Base-by-base conservation (phyloP, 2,888 invertebrate genomes). In the Metellina segmentata region DNA sequence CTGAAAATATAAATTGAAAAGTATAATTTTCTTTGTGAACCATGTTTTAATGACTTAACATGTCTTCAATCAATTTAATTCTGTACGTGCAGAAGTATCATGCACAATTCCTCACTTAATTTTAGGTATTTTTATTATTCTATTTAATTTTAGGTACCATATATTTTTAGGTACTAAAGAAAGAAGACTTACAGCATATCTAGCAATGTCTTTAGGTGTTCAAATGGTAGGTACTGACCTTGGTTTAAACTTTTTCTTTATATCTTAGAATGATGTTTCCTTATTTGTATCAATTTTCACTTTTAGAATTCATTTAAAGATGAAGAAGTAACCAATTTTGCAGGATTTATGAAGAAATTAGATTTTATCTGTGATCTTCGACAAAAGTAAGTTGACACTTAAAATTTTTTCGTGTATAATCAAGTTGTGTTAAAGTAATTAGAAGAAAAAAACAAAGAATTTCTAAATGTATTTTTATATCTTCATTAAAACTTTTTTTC, bases 171-270 rank as follows among this genome's bases (percentile, higher is more conserved):
- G 94, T 0, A 97, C 97, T 0, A 95, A 96, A 16, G 96, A 96
- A 93, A 96, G 97, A 88, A 95, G 96, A 92, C 95, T 97, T 70
- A 96, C 97, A 34, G 96, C 96, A 0, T 96, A 96, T 93, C 95
- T 97, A 86, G 96, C 97, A 0, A 95, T 97, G 61, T 96, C 96
- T 93, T 96, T 97, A 71, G 96, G 96, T 93, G 95, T 96, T 94
- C 96, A 97, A 95, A 95, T 96, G 95, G 95, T 96, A 94, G 95
- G 96, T 94, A 95, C 96, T 91, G 93, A 34, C 34, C 34, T 72
- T 77, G 49, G 61, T 61, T 61, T 34, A 61, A 82, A 49, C n/a
- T 34, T 70, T 20, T 48, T 34, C 7, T 52, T 82, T 48, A 49
- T 5, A 70, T 81, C 0, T 61, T 19, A n/a, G 11, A 16, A 13